Percentiles rank a stretch among this genome's conserved stretches.
Evolutionary conservation across 2,797 vertebrate genomes (phyloP).

Genomic region (Alcedo quadribrachys): DNA sequence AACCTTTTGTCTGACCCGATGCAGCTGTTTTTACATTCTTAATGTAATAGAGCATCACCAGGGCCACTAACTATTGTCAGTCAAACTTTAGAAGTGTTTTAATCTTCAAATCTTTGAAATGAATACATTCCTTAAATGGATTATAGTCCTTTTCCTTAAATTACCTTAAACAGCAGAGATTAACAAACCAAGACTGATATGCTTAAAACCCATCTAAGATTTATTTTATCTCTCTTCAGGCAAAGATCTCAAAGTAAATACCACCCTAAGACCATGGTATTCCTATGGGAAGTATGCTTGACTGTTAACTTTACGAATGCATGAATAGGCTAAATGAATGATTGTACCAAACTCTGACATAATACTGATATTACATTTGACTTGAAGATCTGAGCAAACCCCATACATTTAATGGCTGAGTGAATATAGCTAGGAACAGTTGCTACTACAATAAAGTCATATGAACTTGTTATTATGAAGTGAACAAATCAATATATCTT

Average conservation of each 20-base stretch:
- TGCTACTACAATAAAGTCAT: not conserved
- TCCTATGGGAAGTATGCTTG: not conserved
- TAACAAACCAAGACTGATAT: not conserved
- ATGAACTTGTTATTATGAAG: not conserved
- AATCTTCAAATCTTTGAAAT: not conserved
- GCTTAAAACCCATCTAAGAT: not conserved
- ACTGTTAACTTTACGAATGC: not conserved
- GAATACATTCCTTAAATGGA: not conserved
- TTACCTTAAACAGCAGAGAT: not conserved
- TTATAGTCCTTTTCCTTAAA: not conserved
- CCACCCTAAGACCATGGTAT: not conserved
- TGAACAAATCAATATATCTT: not conserved
- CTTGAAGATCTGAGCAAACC: not conserved
- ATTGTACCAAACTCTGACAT: not conserved
- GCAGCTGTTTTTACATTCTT: not conserved
- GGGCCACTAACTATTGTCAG: not conserved
- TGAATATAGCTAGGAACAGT: not conserved
- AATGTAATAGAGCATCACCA: not conserved
- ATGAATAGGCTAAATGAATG: constrained; percentile 8
- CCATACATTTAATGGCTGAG: not conserved
- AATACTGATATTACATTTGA: not conserved
- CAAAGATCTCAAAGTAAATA: constrained; percentile 27
- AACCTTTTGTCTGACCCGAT: not conserved
- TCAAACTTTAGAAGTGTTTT: constrained; percentile 5
- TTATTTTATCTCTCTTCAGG: constrained; percentile 33